phyloP scores from a whole-genome alignment of 2,797 vertebrate species.

The Brotula barbata region DNA sequence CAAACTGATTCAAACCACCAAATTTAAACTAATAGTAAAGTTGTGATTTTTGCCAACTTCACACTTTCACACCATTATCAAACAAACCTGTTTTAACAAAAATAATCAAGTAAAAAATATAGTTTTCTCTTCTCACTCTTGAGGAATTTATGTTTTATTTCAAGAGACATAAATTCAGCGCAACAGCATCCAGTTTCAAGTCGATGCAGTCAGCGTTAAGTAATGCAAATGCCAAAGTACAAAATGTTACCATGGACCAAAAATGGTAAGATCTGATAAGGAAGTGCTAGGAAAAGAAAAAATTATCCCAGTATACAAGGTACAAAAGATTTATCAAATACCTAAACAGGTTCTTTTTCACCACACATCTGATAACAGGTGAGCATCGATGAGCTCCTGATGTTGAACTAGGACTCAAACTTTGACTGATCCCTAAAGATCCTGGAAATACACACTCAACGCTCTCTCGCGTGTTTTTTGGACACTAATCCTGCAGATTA shows the following conservation, averaged over 20 bases:
- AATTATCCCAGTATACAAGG: not conserved
- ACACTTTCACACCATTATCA: no score
- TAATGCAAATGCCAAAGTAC: not conserved
- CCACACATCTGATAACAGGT: not conserved
- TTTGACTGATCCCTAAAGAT: not conserved
- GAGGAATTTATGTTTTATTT: no score
- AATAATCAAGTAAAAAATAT: no score
- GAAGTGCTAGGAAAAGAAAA: not conserved
- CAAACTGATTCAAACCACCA: no score
- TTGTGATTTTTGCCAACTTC: no score
- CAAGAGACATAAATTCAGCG: no score
- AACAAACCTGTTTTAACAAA: no score
- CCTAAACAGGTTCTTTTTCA: slow-evolving; percentile 3
- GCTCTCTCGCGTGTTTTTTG: slow-evolving; percentile 1
- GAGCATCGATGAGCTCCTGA: not conserved
- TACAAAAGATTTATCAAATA: no score
- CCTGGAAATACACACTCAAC: slow-evolving; percentile 17
- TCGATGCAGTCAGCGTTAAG: no score
- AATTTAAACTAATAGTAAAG: no score
- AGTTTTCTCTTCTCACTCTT: no score
- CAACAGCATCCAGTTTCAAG: no score
- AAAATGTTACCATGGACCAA: not conserved
- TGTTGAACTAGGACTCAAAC: slow-evolving; percentile 8
- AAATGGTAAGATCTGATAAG: not conserved
- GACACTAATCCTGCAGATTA: slow-evolving; percentile 43